These are phyloP conservation scores for Sycophila sp. DNA, from an alignment of 1,140 invertebrate genomes.

Conservation along the genomic window DNA sequence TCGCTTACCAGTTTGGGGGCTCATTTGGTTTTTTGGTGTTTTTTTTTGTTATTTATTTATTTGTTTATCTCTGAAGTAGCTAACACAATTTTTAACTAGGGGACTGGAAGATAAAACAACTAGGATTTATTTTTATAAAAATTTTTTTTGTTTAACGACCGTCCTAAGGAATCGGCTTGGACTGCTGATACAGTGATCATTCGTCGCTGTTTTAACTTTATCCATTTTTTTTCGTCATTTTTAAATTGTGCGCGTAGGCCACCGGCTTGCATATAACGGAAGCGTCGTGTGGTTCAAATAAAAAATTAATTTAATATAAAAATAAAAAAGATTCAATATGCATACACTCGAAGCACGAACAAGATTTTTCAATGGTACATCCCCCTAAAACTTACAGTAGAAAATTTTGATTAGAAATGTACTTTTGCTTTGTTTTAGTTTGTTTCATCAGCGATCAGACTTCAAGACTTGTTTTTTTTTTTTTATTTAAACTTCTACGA, in stretches of 20 bases:
- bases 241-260: conserved; percentile 35
- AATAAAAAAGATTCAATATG: conserved; percentile 43
- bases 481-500: conserved; percentile 31
- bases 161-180: conserved; percentile 10
- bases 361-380: conserved; percentile 39
- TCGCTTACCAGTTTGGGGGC: background rate
- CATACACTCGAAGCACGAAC: conserved; percentile 44
- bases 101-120: conserved; percentile 30
- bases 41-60: too few species aligned
- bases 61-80: conserved; percentile 3
- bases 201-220: background rate
- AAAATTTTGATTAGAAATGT: conserved; percentile 34
- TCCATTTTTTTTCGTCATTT: background rate
- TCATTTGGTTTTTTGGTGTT: background rate
- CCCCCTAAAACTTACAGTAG: conserved; percentile 29
- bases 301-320: conserved; percentile 37
- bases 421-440: background rate
- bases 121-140: conserved; percentile 31
- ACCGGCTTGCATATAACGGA: conserved; percentile 39
- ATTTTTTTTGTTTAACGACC: conserved; percentile 2
- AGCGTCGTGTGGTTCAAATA: conserved; percentile 35
- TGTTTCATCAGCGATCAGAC: conserved; percentile 21
- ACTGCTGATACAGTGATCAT: conserved; percentile 7
- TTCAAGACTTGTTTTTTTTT: conserved; percentile 38
- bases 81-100: conserved; percentile 4